These are phyloP conservation scores for Scytalopus superciliaris DNA, from an alignment of 2,113 vertebrate species.

Conservation along the genomic window DNA sequence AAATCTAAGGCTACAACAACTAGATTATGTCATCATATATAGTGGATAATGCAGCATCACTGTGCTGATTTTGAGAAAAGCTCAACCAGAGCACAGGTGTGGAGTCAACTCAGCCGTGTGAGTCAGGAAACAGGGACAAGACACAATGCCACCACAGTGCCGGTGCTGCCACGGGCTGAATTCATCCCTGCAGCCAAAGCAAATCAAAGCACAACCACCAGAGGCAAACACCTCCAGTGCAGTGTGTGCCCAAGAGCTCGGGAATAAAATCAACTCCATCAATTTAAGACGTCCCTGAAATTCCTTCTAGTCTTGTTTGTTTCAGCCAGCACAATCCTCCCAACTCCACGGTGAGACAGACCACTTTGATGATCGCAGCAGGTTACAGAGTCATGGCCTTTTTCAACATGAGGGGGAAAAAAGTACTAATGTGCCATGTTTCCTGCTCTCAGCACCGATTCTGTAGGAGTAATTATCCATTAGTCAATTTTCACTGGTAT, in stretches of 20 bases:
- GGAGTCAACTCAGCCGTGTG: not conserved
- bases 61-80: not conserved
- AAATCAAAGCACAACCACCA: not conserved
- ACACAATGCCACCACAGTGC: too few relatives aligned
- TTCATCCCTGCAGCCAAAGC: not conserved
- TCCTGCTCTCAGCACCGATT: not conserved
- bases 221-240: not conserved
- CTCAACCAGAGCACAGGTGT: not conserved
- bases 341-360: not conserved
- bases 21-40: not conserved
- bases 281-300: not conserved
- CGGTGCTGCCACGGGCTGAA: fast-evolving
- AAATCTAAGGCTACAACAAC: not conserved
- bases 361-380: not conserved
- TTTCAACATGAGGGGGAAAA: not conserved
- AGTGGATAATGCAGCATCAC: not conserved
- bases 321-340: not conserved
- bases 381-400: not conserved
- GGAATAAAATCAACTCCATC: not conserved
- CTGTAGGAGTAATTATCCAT: not conserved
- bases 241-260: not conserved
- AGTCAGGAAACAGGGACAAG: not conserved
- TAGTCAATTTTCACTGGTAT: not conserved
- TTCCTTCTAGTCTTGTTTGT: not conserved
- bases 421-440: not conserved